Conservation (phyloP, 1,140 invertebrate species). For the Cotesia vestalis region DNA sequence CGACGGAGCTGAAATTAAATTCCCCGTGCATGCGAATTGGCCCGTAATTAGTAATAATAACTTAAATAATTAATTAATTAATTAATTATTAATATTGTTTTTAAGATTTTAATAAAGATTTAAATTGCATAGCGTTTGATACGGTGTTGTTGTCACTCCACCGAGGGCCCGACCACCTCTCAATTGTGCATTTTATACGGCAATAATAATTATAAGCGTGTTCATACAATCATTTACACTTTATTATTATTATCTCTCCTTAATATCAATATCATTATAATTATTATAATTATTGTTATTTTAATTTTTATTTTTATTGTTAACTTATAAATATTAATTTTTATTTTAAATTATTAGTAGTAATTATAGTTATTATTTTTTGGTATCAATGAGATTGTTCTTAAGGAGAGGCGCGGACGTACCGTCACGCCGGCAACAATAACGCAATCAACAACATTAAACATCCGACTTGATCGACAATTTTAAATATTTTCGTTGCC, state of each 20-base stretch:
- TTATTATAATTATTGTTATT: not conserved
- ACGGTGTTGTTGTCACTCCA: slow-evolving; percentile 7
- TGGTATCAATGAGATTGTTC: too few species aligned
- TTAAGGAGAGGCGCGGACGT: slow-evolving; percentile 2
- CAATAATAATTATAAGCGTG: slow-evolving; percentile 11
- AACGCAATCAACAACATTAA: slow-evolving; percentile 11
- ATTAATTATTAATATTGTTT: slow-evolving; percentile 4
- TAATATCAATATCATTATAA: slow-evolving; percentile 2
- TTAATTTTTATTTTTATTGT: too few species aligned
- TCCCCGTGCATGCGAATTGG: slow-evolving; percentile 32
- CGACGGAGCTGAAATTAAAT: slow-evolving; percentile 10
- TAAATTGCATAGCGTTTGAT: slow-evolving; percentile 18
- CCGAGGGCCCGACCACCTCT: not conserved
- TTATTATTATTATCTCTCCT: not conserved
- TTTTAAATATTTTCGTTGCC: slow-evolving; percentile 3
- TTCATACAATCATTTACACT: slow-evolving; percentile 10
- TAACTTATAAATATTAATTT: not conserved
- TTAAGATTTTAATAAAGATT: not conserved
- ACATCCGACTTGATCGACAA: not conserved
- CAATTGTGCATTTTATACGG: slow-evolving; percentile 10
- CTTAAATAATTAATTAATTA: slow-evolving; percentile 27
- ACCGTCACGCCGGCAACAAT: not conserved
- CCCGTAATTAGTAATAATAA: slow-evolving; percentile 26
- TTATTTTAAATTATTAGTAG: not conserved
- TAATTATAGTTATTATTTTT: too few species aligned